Base-by-base conservation (phyloP, 1,140 invertebrate species). In the Ceratina calcarata region DNA sequence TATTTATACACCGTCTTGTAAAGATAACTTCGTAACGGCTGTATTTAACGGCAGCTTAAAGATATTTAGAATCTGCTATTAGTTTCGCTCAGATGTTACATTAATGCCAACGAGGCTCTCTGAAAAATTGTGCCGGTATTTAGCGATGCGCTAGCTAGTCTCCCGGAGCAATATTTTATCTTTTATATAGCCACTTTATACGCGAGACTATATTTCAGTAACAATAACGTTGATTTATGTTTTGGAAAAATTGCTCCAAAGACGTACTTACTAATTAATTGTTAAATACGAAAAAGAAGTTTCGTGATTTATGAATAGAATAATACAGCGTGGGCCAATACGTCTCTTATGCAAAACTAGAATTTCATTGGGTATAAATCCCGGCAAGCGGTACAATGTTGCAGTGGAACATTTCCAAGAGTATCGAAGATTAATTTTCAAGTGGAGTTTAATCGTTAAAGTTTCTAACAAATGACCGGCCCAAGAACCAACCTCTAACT, bases 11-110 rank as follows among this genome's bases (percentile, higher is more conserved):
- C 58, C 24, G 20, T 18, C 61, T 8, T 15, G 60, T 65, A 71
- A 57, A 57, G 68, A 64, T 64, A 64, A 72, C 60, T 64, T 64
- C n/a, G 49, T 70, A 49, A 69, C 74, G 58, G 74, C 49, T 78
- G 67, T 62, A 55, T 78, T 78, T 78, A 78, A 78, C 67, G 58
- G 49, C 3, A 37, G 67, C 49, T 71, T 71, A 37, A 45, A 8
- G 76, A 37, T 78, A 71, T 71, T 71, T 64, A 62, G 62, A 45
- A 64, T 71, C 69, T n/a, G 22, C 60, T 71, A 64, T 53, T 71
- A 57, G 62, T 78, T 64, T 72, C 24, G 3, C 15, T 8, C 0
- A 45, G 49, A 70, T 53, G n/a, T 49, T 49, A 12, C 20, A 45
- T 64, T 78, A 70, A 70, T 27, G 13, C 22, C 15, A 3, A 4